Conservation (phyloP, 2,888 invertebrate genomes). For the Eupithecia centaureata region DNA sequence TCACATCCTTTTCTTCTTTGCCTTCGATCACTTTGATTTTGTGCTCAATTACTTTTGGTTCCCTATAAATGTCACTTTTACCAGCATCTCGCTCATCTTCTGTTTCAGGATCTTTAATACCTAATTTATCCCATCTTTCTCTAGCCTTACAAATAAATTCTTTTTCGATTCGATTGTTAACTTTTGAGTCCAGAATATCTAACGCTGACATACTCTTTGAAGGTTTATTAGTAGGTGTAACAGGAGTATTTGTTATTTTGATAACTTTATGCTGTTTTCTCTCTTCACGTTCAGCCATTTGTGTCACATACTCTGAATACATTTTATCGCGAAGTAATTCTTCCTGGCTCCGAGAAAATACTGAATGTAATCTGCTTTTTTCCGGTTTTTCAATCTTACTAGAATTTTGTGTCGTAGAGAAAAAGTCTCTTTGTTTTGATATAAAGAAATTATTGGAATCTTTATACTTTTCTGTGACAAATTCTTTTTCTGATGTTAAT, state of each 20-base stretch:
- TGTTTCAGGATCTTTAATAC: conserved; percentile 87
- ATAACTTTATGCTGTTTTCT: conserved; percentile 91
- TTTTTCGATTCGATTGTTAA: conserved; percentile 85
- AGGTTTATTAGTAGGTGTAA: conserved; percentile 52
- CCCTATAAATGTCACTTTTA: conserved; percentile 62
- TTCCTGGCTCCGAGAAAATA: conserved; percentile 86
- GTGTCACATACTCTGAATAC: conserved; percentile 92
- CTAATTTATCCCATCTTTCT: conserved; percentile 87
- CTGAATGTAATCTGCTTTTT: conserved; percentile 62
- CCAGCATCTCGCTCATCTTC: conserved; percentile 81
- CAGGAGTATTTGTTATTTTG: conserved; percentile 86
- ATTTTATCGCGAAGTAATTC: conserved; percentile 91
- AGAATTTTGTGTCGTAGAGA: conserved; percentile 51
- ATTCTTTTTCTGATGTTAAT: conserved; percentile 68
- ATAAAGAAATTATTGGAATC: conserved; percentile 68
- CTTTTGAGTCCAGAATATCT: conserved; percentile 67
- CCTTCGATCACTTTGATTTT: conserved; percentile 88
- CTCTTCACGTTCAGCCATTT: conserved; percentile 91
- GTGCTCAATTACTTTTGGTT: conserved; percentile 75
- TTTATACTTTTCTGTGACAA: conserved; percentile 50
- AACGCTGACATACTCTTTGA: conserved; percentile 72
- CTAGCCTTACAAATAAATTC: conserved; percentile 91
- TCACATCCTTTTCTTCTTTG: conserved; percentile 84
- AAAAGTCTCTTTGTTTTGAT: conserved; percentile 77
- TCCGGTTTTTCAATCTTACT: conserved; percentile 49